Conservation (phyloP, 2,797 vertebrate species). For the Oreortyx pictus region DNA sequence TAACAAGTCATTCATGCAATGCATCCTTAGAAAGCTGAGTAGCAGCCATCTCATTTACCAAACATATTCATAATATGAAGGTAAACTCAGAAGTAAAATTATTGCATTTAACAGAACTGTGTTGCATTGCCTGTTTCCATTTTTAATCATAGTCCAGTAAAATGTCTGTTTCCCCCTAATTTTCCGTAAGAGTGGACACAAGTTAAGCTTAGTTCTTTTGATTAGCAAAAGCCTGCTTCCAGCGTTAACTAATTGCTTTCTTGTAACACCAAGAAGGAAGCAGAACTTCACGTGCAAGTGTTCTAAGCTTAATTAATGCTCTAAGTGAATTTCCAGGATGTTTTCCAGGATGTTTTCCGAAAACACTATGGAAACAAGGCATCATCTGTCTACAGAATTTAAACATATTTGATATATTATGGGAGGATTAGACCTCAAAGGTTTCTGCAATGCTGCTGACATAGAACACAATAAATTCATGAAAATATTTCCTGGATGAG, state of each 20-base stretch:
- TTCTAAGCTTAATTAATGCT: constrained; percentile 48
- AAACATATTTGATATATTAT: not conserved
- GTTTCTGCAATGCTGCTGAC: not conserved
- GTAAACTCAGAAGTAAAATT: not conserved
- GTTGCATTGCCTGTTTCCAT: not conserved
- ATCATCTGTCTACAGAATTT: not conserved
- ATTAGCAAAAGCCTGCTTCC: constrained; percentile 58
- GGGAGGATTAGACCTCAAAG: not conserved
- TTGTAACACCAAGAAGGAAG: constrained; percentile 53
- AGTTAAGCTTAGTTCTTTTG: constrained; percentile 55
- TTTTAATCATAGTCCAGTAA: constrained; percentile 21
- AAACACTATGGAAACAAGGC: not conserved
- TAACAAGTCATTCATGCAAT: not conserved
- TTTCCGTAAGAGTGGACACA: constrained; percentile 36
- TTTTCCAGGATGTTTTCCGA: constrained; percentile 2
- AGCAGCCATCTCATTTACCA: not conserved
- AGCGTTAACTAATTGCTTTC: constrained; percentile 67
- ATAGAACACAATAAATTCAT: not conserved
- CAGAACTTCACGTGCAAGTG: constrained; percentile 29
- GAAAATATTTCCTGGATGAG: not conserved
- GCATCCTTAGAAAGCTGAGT: not conserved
- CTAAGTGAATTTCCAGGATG: not conserved
- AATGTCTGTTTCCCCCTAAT: not conserved
- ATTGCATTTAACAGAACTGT: constrained; percentile 33
- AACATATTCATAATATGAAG: not conserved